A percentile compares a stretch with the other conserved stretches of the same genome.
Conservation (phyloP, 2,888 invertebrate species). For the Dryobotodes eremita region DNA sequence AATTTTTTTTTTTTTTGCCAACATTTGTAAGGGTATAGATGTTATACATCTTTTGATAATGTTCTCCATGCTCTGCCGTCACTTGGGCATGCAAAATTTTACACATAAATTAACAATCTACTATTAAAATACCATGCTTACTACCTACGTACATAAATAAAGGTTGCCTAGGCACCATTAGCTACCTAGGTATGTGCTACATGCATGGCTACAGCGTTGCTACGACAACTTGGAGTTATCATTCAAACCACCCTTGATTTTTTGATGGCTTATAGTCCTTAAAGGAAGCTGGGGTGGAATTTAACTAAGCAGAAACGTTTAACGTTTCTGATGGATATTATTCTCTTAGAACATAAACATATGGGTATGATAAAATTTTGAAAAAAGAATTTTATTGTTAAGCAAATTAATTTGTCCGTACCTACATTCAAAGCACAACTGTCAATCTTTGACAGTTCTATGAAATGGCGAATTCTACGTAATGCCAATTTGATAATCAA, state of each 20-base stretch:
- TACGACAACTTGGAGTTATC: background rate
- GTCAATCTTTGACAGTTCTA: background rate
- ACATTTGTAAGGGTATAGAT: too few species aligned
- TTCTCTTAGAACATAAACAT: background rate
- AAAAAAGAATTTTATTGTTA: background rate
- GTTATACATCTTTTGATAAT: too few species aligned
- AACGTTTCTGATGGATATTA: background rate
- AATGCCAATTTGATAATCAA: background rate
- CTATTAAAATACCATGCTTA: too few species aligned
- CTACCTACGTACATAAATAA: background rate
- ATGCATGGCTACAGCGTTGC: conserved; percentile 4
- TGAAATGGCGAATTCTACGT: background rate
- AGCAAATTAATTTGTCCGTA: too few species aligned
- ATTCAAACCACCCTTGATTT: background rate
- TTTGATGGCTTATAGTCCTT: background rate
- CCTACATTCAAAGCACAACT: background rate
- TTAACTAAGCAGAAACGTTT: background rate
- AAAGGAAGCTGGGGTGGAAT: background rate
- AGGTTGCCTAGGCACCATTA: background rate
- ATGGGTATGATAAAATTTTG: background rate
- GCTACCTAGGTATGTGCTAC: background rate
- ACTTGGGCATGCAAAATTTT: too few species aligned
- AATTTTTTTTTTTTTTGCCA: too few species aligned
- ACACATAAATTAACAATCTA: too few species aligned
- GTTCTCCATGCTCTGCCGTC: too few species aligned